phyloP scores from a whole-genome alignment of 2,888 invertebrate species.

The Amphipyra berbera region DNA sequence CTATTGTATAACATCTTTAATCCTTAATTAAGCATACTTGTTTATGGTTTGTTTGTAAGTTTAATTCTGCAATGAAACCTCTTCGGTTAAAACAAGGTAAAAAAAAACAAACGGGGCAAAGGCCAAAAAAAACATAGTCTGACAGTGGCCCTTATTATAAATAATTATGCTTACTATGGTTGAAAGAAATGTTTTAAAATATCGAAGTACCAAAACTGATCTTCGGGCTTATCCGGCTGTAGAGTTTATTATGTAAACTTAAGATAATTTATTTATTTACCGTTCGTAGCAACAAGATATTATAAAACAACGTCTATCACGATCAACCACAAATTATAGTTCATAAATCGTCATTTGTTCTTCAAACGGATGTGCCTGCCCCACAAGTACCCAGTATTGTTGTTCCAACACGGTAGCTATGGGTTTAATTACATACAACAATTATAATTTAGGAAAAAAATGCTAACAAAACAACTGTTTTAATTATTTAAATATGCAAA shows the following conservation, averaged over 20 bases:
- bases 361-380: conserved; percentile 10
- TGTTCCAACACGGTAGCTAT: conserved; percentile 18
- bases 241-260: conserved; percentile 20
- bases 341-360: conserved; percentile 13
- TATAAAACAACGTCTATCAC: conserved; percentile 34
- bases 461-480: conserved; percentile 9
- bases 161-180: no score
- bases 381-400: neutral
- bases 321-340: conserved; percentile 43
- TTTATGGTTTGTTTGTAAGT: no score
- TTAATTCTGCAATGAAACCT: no score
- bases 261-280: conserved; percentile 22
- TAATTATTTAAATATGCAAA: conserved; percentile 13
- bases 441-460: conserved; percentile 14
- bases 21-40: no score
- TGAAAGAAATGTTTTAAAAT: no score
- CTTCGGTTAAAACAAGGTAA: no score
- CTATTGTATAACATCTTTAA: no score
- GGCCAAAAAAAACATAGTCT: no score
- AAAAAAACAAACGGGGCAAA: no score
- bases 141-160: no score
- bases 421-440: conserved; percentile 11
- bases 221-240: no score
- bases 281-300: conserved; percentile 10
- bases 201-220: no score